Conservation (phyloP, 1,140 invertebrate species). For the Ips nitidus region DNA sequence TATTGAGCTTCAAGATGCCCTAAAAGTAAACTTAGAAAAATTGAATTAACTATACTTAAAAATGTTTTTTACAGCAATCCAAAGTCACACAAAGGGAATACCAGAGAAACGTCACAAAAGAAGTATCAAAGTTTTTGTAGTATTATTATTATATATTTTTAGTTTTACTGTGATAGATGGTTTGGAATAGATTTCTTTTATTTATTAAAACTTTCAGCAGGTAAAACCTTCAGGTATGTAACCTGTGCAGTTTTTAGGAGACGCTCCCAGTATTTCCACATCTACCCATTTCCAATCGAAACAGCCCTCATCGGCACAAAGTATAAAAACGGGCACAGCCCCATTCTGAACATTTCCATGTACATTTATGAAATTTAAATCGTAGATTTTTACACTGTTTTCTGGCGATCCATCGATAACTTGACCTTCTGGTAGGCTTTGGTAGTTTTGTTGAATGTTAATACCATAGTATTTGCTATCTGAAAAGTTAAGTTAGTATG, state of each 20-base stretch:
- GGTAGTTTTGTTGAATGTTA: conserved; percentile 24
- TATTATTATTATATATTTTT: background rate
- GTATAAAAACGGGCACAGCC: conserved; percentile 23
- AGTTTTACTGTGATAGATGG: background rate
- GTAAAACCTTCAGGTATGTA: conserved; percentile 21
- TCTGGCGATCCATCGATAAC: conserved; percentile 15
- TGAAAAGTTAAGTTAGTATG: conserved; percentile 9
- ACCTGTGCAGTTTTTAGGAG: conserved; percentile 16
- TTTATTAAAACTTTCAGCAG: conserved; percentile 16
- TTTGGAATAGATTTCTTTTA: background rate
- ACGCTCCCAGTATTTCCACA: conserved; percentile 14
- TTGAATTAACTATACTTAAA: background rate
- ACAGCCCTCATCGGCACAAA: conserved; percentile 22
- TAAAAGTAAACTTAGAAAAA: conserved; percentile 51
- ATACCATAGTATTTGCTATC: conserved; percentile 23
- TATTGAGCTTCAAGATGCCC: conserved; percentile 56
- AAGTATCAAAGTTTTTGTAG: conserved; percentile 41
- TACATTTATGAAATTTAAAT: conserved; percentile 10
- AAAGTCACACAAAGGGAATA: conserved; percentile 36
- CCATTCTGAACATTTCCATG: conserved; percentile 12
- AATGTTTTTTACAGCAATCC: conserved; percentile 40
- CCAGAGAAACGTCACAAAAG: conserved; percentile 34
- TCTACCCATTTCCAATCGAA: conserved; percentile 13
- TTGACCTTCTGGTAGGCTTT: conserved; percentile 10
- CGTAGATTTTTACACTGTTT: conserved; percentile 20